phyloP scores from a whole-genome alignment of 2,113 vertebrate genomes.

The Eretmodus cyanostictus region DNA sequence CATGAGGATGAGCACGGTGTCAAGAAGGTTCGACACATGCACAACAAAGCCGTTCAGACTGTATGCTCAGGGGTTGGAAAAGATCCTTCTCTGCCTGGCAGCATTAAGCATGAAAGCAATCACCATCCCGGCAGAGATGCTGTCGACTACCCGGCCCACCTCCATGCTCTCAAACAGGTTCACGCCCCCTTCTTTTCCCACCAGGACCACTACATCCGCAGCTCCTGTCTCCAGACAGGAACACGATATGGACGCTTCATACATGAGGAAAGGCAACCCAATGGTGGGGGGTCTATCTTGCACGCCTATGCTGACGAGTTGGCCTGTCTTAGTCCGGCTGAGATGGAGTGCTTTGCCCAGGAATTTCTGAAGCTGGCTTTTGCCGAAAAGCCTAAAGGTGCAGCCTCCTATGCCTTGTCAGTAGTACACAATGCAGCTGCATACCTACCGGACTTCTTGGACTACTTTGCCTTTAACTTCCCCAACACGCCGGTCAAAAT shows the following conservation, averaged over 20 bases:
- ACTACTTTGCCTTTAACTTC: slow-evolving; percentile 98
- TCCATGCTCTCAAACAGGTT: slow-evolving; percentile 76
- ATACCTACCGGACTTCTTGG: slow-evolving; percentile 95
- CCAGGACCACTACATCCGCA: slow-evolving; percentile 91
- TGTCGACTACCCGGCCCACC: slow-evolving; percentile 69
- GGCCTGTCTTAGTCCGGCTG: slow-evolving; percentile 83
- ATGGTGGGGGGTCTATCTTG: slow-evolving; percentile 88
- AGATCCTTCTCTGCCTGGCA: slow-evolving; percentile 54
- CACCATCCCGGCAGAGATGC: slow-evolving; percentile 51
- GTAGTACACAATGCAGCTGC: slow-evolving; percentile 92
- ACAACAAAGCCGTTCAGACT: slow-evolving; percentile 92
- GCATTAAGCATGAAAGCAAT: slow-evolving; percentile 77
- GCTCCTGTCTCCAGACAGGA: slow-evolving; percentile 85
- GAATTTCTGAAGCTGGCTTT: slow-evolving; percentile 93
- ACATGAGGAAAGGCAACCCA: slow-evolving; percentile 92
- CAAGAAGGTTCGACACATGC: slow-evolving; percentile 78
- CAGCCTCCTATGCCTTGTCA: slow-evolving; percentile 86
- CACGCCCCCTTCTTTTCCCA: slow-evolving; percentile 85
- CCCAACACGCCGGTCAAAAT: slow-evolving; percentile 97
- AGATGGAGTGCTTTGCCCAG: slow-evolving; percentile 89
- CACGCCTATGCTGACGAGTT: slow-evolving; percentile 96
- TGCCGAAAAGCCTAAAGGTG: slow-evolving; percentile 84
- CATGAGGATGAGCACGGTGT: slow-evolving; percentile 79
- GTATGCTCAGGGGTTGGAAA: slow-evolving; percentile 77
- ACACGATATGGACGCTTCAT: slow-evolving; percentile 85